A percentile compares a stretch with the other conserved stretches of the same genome.
These are phyloP conservation scores for Drosophila busckii DNA, from an alignment of 1,140 invertebrate genomes.

Conservation along the genomic window DNA sequence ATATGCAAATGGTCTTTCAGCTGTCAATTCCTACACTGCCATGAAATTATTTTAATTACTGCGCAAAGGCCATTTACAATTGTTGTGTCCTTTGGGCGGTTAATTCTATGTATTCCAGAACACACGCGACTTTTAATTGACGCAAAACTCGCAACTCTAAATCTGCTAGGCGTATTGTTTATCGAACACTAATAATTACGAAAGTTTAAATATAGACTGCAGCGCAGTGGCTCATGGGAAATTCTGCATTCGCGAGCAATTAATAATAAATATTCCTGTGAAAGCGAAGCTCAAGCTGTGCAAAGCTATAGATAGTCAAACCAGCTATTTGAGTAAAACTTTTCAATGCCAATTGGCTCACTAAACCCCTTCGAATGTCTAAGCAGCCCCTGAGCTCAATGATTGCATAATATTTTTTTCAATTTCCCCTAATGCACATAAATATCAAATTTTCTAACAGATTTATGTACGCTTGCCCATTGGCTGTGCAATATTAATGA, in stretches of 20 bases:
- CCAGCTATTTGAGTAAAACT: no score
- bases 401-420: no score
- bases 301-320: no score
- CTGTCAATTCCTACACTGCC: no score
- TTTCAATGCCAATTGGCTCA: no score
- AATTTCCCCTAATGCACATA: neutral
- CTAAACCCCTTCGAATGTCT: no score
- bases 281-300: no score
- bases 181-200: conserved; percentile 22
- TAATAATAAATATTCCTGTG: no score
- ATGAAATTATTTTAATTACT: conserved; percentile 43
- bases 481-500: conserved; percentile 23
- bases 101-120: neutral
- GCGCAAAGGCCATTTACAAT: conserved; percentile 1
- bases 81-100: neutral
- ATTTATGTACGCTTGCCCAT: neutral
- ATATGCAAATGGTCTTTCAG: no score
- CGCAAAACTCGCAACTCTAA: neutral
- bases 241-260: conserved; percentile 18
- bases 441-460: neutral
- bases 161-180: conserved; percentile 10
- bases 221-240: conserved; percentile 16
- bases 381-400: no score
- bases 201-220: no score
- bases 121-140: conserved; percentile 36